A percentile compares a stretch with the other conserved stretches of the same genome.
Conservation (phyloP, 2,797 vertebrate genomes). For the Harpagifer antarcticus region DNA sequence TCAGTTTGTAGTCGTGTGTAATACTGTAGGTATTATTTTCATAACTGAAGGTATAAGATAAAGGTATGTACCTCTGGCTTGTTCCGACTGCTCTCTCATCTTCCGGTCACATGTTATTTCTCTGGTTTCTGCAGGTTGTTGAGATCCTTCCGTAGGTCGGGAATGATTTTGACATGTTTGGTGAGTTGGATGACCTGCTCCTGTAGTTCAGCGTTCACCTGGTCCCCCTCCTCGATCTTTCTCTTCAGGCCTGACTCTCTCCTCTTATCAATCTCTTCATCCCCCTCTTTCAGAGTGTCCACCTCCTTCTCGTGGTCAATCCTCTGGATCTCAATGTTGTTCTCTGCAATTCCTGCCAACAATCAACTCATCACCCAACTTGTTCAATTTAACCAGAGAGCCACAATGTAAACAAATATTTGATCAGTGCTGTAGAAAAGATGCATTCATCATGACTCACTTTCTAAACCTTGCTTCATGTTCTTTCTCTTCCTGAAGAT, state of each 20-base stretch:
- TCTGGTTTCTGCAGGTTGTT: conserved; percentile 90
- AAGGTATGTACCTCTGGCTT: conserved; percentile 88
- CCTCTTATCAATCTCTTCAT: conserved; percentile 86
- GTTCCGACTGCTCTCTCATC: conserved; percentile 88
- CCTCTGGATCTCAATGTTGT: conserved; percentile 89
- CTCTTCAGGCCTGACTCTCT: conserved; percentile 83
- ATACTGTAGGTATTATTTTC: not conserved
- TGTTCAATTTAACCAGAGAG: not conserved
- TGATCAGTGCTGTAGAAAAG: not conserved
- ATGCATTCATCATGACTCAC: conserved; percentile 81
- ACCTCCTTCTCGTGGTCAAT: conserved; percentile 90
- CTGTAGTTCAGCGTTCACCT: conserved; percentile 84
- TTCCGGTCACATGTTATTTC: conserved; percentile 86
- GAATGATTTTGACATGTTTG: conserved; percentile 90
- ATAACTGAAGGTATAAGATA: not conserved
- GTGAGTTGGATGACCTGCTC: conserved; percentile 89
- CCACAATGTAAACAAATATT: not conserved
- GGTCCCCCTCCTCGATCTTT: conserved; percentile 83
- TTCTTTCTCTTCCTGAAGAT: conserved; percentile 88
- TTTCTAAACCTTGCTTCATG: conserved; percentile 89
- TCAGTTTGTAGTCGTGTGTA: not conserved
- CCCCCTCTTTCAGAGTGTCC: conserved; percentile 86
- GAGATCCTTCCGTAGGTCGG: conserved; percentile 93
- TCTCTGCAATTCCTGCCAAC: conserved; percentile 91
- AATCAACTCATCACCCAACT: conserved; percentile 13